Conservation (phyloP, 2,797 vertebrate species). For the Alfaro cultratus region DNA sequence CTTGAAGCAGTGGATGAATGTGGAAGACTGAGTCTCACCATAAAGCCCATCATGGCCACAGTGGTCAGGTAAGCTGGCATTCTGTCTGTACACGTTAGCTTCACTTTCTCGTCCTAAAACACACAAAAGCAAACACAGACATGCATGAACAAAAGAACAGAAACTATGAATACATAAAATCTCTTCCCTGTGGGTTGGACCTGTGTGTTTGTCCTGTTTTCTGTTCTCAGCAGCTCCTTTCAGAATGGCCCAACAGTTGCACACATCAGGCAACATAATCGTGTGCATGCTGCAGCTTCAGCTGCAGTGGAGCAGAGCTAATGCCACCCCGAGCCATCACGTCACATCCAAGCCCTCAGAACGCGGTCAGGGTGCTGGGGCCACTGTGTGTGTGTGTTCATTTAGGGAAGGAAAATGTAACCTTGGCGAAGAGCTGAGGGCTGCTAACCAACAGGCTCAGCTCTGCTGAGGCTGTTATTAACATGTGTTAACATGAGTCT, state of each 20-base stretch:
- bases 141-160: neutral
- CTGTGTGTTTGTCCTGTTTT: conserved; percentile 8
- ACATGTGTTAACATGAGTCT: neutral
- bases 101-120: conserved; percentile 88
- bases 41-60: conserved; percentile 86
- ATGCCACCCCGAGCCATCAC: conserved; percentile 33
- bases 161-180: neutral
- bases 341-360: conserved; percentile 53
- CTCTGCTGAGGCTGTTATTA: neutral
- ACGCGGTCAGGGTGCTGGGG: conserved; percentile 55
- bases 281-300: conserved; percentile 7
- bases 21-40: conserved; percentile 81
- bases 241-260: conserved; percentile 49
- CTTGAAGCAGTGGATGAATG: neutral
- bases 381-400: neutral
- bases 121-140: conserved; percentile 10
- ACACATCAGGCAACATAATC: conserved; percentile 6
- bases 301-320: conserved; percentile 42
- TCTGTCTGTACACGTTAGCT: conserved; percentile 94
- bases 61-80: conserved; percentile 91
- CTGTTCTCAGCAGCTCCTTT: neutral
- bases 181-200: neutral
- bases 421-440: conserved; percentile 5
- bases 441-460: neutral
- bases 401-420: conserved; percentile 15